These are phyloP conservation scores for Pseudomyrmex dendroicus DNA, from an alignment of 1,140 invertebrate species.

Conservation along the genomic window DNA sequence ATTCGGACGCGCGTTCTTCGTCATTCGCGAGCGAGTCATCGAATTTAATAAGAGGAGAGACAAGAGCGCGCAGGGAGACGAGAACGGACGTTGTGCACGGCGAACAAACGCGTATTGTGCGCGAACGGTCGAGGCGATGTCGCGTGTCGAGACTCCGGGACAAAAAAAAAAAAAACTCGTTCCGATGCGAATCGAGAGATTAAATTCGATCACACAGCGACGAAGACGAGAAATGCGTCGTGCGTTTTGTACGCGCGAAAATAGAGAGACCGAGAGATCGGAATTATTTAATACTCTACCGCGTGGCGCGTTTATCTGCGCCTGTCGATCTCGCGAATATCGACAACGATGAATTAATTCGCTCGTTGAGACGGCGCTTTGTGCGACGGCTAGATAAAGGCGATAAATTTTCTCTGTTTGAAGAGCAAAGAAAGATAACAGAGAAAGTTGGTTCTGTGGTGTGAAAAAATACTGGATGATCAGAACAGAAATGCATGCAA, in stretches of 20 bases:
- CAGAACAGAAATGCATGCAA: too few relatives aligned
- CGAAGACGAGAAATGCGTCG: not conserved
- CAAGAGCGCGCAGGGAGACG: not conserved
- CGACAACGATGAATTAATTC: conserved; percentile 59
- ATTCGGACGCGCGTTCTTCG: conserved; percentile 29
- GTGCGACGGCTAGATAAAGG: conserved; percentile 30
- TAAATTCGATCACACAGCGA: conserved; percentile 55
- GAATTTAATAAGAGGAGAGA: conserved; percentile 65
- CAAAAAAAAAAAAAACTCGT: conserved; percentile 34
- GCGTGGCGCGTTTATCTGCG: conserved; percentile 55
- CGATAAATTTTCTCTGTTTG: conserved; percentile 50
- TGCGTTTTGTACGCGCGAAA: conserved; percentile 12
- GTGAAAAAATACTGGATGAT: not conserved
- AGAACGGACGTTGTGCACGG: conserved; percentile 17
- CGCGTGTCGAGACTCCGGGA: conserved; percentile 39
- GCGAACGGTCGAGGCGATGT: conserved; percentile 35
- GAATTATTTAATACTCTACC: conserved; percentile 50
- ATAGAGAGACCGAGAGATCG: conserved; percentile 38
- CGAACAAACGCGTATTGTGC: conserved; percentile 67
- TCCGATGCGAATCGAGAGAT: conserved; percentile 49
- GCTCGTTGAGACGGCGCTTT: conserved; percentile 29
- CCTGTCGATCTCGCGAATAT: conserved; percentile 56
- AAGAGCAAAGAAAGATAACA: not conserved
- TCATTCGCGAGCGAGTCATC: conserved; percentile 65
- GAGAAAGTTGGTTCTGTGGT: conserved; percentile 11